Evolutionary conservation across 2,888 invertebrate genomes (phyloP).

Genomic region (Callyntrura guangdongensis): DNA sequence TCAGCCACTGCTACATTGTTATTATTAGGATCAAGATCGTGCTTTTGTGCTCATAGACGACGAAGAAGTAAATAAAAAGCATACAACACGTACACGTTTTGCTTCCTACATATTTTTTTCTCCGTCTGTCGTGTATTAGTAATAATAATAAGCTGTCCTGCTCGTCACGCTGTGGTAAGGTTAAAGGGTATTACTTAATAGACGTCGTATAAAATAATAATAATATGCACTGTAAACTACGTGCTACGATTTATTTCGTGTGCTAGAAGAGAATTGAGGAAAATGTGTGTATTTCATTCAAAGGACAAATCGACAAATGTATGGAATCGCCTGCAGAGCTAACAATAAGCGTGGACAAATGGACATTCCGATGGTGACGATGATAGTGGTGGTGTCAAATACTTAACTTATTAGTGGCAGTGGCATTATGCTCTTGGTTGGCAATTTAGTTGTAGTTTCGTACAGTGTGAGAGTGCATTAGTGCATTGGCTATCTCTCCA

Average conservation of each 20-base stretch:
- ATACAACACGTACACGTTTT: slow-evolving; percentile 8
- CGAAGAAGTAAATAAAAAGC: background rate
- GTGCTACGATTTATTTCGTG: background rate
- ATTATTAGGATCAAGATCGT: slow-evolving; percentile 32
- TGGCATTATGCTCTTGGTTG: slow-evolving; percentile 43
- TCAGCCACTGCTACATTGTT: background rate
- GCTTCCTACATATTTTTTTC: slow-evolving; percentile 55
- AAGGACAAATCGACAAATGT: slow-evolving; percentile 45
- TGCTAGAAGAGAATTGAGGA: background rate
- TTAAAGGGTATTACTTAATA: slow-evolving; percentile 57
- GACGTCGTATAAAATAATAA: background rate
- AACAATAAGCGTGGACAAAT: slow-evolving; percentile 22
- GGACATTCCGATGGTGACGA: slow-evolving; percentile 43
- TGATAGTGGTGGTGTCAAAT: slow-evolving; percentile 56
- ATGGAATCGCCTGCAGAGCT: background rate
- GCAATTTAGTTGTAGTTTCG: slow-evolving; percentile 35
- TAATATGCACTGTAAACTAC: slow-evolving; percentile 12
- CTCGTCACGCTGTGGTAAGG: slow-evolving; percentile 5
- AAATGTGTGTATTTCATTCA: slow-evolving; percentile 46
- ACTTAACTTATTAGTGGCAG: slow-evolving; percentile 55
- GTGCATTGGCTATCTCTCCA: slow-evolving; percentile 22
- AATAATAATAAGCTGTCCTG: slow-evolving; percentile 33
- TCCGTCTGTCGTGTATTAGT: slow-evolving; percentile 40
- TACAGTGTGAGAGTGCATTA: slow-evolving; percentile 31
- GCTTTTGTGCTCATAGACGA: background rate